Evolutionary conservation across 2,888 invertebrate species (phyloP).

Genomic region (Capitulum mitella): DNA sequence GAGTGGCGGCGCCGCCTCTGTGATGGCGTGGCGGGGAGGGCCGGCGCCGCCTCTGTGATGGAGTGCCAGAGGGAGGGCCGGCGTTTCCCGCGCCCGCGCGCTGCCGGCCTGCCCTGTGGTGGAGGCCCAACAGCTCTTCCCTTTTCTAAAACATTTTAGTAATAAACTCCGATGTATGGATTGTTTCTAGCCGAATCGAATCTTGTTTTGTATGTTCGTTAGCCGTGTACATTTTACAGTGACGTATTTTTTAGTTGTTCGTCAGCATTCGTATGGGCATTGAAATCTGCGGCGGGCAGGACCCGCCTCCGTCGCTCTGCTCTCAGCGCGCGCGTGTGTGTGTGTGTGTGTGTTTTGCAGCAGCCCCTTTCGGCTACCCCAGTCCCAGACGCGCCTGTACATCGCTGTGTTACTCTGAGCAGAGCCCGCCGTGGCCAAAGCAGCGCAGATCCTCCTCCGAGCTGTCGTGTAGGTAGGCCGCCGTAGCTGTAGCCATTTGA

Average conservation of each 20-base stretch:
- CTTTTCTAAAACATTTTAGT: conserved; percentile 20
- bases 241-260: conserved; percentile 20
- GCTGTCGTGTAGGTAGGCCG: neutral
- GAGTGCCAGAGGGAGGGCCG: neutral
- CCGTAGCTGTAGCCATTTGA: neutral
- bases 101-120: too few species aligned
- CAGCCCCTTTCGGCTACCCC: too few species aligned
- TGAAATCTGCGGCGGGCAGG: neutral
- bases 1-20: neutral
- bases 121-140: conserved; percentile 4
- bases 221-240: conserved; percentile 12
- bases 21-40: too few species aligned
- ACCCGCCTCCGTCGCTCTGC: neutral
- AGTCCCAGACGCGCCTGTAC: too few species aligned
- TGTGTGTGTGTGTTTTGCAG: neutral
- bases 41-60: neutral
- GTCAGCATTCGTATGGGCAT: neutral
- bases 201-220: conserved; percentile 19
- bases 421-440: too few species aligned
- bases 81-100: too few species aligned
- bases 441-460: too few species aligned
- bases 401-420: too few species aligned
- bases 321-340: neutral
- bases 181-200: conserved; percentile 1
- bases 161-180: neutral